Evolutionary conservation across 1,140 invertebrate genomes (phyloP).

Genomic region (Drosophila nannoptera): DNA sequence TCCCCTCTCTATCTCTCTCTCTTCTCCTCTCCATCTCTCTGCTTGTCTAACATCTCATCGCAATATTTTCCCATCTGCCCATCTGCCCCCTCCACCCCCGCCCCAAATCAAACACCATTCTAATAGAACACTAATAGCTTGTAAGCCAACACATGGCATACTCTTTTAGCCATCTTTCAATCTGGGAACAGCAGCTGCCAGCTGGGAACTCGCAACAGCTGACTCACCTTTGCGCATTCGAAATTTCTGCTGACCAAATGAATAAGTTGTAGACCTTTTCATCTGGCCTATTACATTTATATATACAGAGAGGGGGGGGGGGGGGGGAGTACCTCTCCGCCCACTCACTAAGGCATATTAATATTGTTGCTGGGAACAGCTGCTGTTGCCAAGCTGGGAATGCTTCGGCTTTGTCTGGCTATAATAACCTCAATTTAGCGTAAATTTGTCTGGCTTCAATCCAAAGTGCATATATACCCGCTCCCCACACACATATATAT

Average conservation of each 20-base stretch:
- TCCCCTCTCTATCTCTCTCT: too few species aligned
- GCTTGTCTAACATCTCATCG: too few species aligned
- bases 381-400: neutral
- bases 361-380: neutral
- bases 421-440: conserved; percentile 36
- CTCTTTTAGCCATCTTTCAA: neutral
- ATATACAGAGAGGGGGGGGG: too few species aligned
- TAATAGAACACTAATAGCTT: too few species aligned
- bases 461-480: conserved; percentile 4
- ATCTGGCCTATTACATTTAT: neutral
- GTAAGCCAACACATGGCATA: neutral
- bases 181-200: neutral
- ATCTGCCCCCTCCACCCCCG: too few species aligned
- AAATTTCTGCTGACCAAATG: conserved; percentile 2
- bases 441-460: conserved; percentile 29
- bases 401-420: conserved; percentile 1
- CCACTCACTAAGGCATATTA: too few species aligned
- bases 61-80: too few species aligned
- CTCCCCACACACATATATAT: neutral
- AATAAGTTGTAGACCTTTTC: conserved; percentile 4
- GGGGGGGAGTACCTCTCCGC: too few species aligned
- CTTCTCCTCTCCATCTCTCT: too few species aligned
- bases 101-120: too few species aligned
- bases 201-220: neutral
- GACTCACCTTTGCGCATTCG: conserved; percentile 4